These are phyloP conservation scores for Eurois occulta DNA, from an alignment of 2,888 invertebrate genomes.

Conservation along the genomic window DNA sequence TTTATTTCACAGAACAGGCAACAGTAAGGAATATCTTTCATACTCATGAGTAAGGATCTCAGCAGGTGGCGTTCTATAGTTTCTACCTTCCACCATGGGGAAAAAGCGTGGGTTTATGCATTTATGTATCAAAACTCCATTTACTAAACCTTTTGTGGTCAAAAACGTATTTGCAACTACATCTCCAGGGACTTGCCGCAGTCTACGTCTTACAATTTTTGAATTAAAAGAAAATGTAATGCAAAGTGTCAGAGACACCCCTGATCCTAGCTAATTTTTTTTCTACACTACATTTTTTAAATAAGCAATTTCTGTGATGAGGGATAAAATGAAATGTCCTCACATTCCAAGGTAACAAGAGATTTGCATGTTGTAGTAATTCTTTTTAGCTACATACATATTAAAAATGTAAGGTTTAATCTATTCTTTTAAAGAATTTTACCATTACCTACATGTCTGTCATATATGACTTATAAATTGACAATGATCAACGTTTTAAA, in stretches of 20 bases:
- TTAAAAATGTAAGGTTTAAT: neutral
- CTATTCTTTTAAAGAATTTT: neutral
- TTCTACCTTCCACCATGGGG: neutral
- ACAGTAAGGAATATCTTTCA: neutral
- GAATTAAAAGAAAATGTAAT: conserved; percentile 65
- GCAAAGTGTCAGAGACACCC: conserved; percentile 54
- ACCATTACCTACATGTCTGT: neutral
- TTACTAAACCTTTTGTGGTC: conserved; percentile 1
- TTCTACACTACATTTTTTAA: conserved; percentile 37
- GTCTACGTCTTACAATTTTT: conserved; percentile 57
- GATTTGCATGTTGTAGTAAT: neutral
- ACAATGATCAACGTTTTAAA: neutral
- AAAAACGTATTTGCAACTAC: conserved; percentile 45
- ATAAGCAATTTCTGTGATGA: conserved; percentile 41
- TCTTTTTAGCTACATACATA: conserved; percentile 1
- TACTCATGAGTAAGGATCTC: neutral
- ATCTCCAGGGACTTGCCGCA: conserved; percentile 43
- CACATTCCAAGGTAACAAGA: no score
- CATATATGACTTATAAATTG: neutral
- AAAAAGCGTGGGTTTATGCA: neutral
- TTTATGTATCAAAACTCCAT: conserved; percentile 10
- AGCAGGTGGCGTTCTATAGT: neutral
- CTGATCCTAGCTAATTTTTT: conserved; percentile 49
- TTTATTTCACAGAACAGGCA: neutral
- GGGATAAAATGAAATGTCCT: conserved; percentile 1